These are phyloP conservation scores for Calosoma granatense DNA, from an alignment of 1,140 invertebrate genomes.

Conservation along the genomic window DNA sequence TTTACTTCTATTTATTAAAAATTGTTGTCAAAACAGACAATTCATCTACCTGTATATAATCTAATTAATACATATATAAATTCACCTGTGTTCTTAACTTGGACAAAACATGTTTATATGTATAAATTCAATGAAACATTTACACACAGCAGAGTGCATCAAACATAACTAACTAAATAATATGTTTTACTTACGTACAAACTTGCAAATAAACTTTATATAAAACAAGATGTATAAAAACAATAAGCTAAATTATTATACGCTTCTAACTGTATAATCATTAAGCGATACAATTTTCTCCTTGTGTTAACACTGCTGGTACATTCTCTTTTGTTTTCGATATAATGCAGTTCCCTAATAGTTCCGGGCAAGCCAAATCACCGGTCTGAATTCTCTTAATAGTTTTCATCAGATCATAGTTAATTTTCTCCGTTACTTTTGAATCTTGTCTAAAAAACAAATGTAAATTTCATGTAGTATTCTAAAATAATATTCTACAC, in stretches of 20 bases:
- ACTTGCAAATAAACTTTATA: slow-evolving; percentile 3
- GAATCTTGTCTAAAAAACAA: slow-evolving; percentile 68
- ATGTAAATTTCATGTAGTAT: no score
- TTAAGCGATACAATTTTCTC: background rate
- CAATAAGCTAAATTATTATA: background rate
- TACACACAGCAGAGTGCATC: no score
- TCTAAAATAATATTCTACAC: slow-evolving; percentile 19
- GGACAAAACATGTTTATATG: background rate
- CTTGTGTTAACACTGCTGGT: slow-evolving; percentile 57
- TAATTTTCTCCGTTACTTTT: slow-evolving; percentile 75
- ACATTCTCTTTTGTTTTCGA: slow-evolving; percentile 74
- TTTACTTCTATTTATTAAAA: no score
- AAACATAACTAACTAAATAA: background rate
- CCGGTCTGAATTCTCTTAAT: slow-evolving; percentile 65
- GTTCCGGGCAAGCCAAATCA: slow-evolving; percentile 56
- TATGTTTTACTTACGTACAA: background rate
- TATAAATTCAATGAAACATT: background rate
- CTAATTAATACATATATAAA: no score
- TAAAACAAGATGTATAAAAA: background rate
- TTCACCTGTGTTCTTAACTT: no score
- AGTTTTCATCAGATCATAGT: slow-evolving; percentile 84
- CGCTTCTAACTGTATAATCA: background rate
- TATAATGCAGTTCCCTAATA: slow-evolving; percentile 59
- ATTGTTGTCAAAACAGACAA: no score
- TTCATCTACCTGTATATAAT: no score